Base-by-base conservation (phyloP, 2,888 invertebrate genomes). In the Buathra laborator region DNA sequence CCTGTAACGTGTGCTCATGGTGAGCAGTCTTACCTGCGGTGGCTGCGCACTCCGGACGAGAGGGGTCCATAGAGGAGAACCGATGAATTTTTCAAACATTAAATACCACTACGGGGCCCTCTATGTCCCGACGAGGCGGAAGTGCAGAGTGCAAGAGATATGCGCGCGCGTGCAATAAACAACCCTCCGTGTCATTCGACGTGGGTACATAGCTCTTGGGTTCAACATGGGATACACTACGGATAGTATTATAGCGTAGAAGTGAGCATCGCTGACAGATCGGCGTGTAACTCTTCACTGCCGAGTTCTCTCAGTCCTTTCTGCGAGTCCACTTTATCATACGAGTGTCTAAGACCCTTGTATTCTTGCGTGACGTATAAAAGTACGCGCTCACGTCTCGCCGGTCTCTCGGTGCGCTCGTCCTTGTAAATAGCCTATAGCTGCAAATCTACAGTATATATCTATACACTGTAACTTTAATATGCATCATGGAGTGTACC, bases 301-400 rank as follows among this genome's bases (percentile, higher is more conserved):
- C 77, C 68, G 72, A 46, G 72, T 81, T 84, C 84, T 84, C 71
- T 84, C 71, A 72, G 76, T 62, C 51, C 19, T 46, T 3, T 62
- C 64, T 56, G 72, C 77, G 62, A 74, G 72, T 81, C 68, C 70
- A 74, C 84, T 84, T 84, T 51, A 81, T 84, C 84, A 84, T 84
- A 74, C 71, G 71, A 72, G 81, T 81, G 76, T 76, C 81, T 84
- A 81, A 84, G 76, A 81, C 77, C 71, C 75, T 78, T 78, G 80
- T 75, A 77, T 83, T 84, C 71, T 77, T 81, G 83, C 81, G 77
- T 75, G 68, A 75, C 77, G 53, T 77, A 77, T 71, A 80, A 79
- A 77, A 79, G 62, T 72, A 71, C 77, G 37, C 56, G 64, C 32
- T 70, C 37, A 43, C 44, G 64, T 64, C 82, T 77, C 70, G 29